phyloP scores from a whole-genome alignment of 1,140 invertebrate genomes.

The Zaprionus africanus region DNA sequence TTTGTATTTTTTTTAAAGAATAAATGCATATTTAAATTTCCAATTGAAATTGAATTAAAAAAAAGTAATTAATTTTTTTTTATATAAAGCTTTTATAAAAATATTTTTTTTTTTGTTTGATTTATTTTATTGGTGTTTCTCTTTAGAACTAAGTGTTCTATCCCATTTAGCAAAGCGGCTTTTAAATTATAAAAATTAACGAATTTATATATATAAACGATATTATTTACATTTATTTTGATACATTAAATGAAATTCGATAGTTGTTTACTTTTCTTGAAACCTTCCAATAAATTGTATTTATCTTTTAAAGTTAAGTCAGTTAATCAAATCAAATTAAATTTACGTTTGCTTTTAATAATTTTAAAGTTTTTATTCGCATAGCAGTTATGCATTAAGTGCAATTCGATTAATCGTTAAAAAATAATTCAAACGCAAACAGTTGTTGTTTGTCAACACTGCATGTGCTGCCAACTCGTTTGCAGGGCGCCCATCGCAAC shows the following conservation, averaged over 20 bases:
- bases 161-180: too few relatives aligned
- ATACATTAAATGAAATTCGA: too few relatives aligned
- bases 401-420: slow-evolving; percentile 21
- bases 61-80: background rate
- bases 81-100: background rate
- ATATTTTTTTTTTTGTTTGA: background rate
- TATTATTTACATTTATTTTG: too few relatives aligned
- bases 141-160: too few relatives aligned
- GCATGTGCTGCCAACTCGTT: slow-evolving; percentile 34
- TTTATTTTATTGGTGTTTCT: too few relatives aligned
- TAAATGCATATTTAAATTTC: background rate
- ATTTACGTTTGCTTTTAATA: background rate
- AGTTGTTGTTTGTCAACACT: slow-evolving; percentile 23
- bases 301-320: background rate
- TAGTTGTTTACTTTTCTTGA: too few relatives aligned
- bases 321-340: background rate
- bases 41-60: too few relatives aligned
- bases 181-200: too few relatives aligned
- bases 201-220: too few relatives aligned
- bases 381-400: background rate
- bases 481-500: background rate
- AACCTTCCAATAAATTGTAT: background rate
- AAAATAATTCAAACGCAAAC: slow-evolving; percentile 25
- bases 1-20: background rate
- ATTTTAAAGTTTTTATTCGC: background rate